A percentile compares a stretch with the other conserved stretches of the same genome.
phyloP scores from a whole-genome alignment of 2,113 vertebrate species.

The Sphyrna mokarran region DNA sequence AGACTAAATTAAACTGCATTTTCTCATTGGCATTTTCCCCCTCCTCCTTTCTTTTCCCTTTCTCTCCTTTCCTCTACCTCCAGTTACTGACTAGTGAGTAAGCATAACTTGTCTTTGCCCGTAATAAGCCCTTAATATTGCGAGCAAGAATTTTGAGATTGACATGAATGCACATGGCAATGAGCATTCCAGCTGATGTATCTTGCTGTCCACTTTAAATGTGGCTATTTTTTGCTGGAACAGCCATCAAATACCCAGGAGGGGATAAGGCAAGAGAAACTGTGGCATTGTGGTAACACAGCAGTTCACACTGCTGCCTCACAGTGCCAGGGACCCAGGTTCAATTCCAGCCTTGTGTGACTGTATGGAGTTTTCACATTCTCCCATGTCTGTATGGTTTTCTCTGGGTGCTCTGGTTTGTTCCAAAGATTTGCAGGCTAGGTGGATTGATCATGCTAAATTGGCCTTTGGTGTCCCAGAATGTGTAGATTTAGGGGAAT shows the following conservation, averaged over 20 bases:
- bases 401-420: too few species aligned
- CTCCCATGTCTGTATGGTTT: too few species aligned
- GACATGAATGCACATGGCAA: not conserved
- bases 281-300: too few species aligned
- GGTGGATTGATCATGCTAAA: too few species aligned
- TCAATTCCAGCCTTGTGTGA: too few species aligned
- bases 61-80: not conserved
- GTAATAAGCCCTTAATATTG: not conserved
- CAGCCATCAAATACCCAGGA: not conserved
- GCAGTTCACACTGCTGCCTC: too few species aligned
- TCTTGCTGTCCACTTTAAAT: too few species aligned
- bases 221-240: not conserved
- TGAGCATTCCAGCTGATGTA: not conserved
- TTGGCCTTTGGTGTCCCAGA: too few species aligned
- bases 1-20: not conserved
- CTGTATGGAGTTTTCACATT: too few species aligned
- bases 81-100: not conserved
- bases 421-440: too few species aligned
- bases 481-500: too few species aligned
- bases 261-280: not conserved
- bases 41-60: not conserved
- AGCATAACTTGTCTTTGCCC: not conserved
- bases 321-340: too few species aligned
- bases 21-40: not conserved
- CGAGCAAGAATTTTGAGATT: not conserved